Evolutionary conservation across 2,797 vertebrate genomes (phyloP), one percentile per base, ranked within the genome.

Genomic region (Coluber constrictor): DNA sequence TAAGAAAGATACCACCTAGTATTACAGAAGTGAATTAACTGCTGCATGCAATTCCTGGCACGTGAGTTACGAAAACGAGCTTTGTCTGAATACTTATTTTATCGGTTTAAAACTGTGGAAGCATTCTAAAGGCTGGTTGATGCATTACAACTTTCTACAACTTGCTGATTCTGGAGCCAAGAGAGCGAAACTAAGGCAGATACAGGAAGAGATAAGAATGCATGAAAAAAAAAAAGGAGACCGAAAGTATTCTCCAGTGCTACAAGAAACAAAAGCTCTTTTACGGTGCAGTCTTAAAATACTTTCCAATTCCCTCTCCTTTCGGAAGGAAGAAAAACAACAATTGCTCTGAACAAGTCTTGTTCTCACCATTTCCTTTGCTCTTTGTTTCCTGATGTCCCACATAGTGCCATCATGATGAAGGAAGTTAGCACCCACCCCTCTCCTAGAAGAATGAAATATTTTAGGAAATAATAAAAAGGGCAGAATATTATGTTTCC

Each of bases 181-280:
- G 54, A 63, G 61, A 43, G 51, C 88, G 59, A 43, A 74, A 43
- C 27, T 90, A 54, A 57, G 89, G 16, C 56, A 89, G 57, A 89
- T 25, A 57, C 32, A 61, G 61, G 86, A 94, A 89, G 83, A 92
- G 87, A 63, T 94, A 89, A 89, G 87, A 86, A 57, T 13, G 18
- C 60, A n/a, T 74, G n/a, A 5, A 1, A n/a, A 66, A 5, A 74
- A 43, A 54, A 54, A 10, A 51, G 32, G 25, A 79, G 12, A 29
- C 43, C 18, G 15, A 43, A 87, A 87, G 56, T 55, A 25, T n/a
- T 93, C 86, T 57, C 88, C 5, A 47, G 56, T 90, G 88, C 79
- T 83, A 87, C 88, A 90, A 87, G 66, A n/a, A 87, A 54, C 88
- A 57, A 70, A 23, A 83, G 32, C 0, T 13, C 54, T 54, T 23